Conservation (phyloP, 2,888 invertebrate species). For the Nezara viridula region DNA sequence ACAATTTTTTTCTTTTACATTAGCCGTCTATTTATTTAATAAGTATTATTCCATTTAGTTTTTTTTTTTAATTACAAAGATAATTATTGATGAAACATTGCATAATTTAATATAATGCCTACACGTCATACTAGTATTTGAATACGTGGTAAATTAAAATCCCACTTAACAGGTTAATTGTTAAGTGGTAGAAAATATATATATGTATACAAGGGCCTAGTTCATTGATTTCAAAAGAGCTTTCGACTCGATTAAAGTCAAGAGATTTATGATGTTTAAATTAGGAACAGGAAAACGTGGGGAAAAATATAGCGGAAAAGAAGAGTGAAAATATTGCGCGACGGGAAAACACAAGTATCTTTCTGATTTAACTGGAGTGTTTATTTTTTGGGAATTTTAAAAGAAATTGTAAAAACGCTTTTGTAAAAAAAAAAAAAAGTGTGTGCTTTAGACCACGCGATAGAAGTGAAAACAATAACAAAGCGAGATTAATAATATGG, state of each 20-base stretch:
- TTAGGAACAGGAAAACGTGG: conserved; percentile 1
- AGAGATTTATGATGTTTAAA: neutral
- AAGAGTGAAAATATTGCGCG: neutral
- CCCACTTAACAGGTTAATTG: neutral
- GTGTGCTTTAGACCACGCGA: too few relatives aligned
- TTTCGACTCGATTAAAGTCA: neutral
- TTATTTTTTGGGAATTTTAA: neutral
- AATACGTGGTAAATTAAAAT: neutral
- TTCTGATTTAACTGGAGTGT: neutral
- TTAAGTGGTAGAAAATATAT: neutral
- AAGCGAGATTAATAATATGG: too few relatives aligned
- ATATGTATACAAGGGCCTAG: neutral
- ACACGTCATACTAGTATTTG: too few relatives aligned
- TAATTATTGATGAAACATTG: too few relatives aligned
- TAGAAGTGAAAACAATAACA: too few relatives aligned
- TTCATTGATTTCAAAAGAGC: conserved; percentile 5
- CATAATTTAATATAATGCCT: too few relatives aligned
- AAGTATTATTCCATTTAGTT: too few relatives aligned
- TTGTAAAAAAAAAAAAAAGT: too few relatives aligned
- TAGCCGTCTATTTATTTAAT: too few relatives aligned
- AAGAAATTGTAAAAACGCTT: neutral
- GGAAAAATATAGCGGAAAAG: neutral
- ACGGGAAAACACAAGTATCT: neutral
- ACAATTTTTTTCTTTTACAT: too few relatives aligned
- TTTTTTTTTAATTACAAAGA: too few relatives aligned